Percentiles rank a stretch among this genome's conserved stretches.
Evolutionary conservation across 1,140 invertebrate species (phyloP).

Genomic region (Ceratina calcarata): DNA sequence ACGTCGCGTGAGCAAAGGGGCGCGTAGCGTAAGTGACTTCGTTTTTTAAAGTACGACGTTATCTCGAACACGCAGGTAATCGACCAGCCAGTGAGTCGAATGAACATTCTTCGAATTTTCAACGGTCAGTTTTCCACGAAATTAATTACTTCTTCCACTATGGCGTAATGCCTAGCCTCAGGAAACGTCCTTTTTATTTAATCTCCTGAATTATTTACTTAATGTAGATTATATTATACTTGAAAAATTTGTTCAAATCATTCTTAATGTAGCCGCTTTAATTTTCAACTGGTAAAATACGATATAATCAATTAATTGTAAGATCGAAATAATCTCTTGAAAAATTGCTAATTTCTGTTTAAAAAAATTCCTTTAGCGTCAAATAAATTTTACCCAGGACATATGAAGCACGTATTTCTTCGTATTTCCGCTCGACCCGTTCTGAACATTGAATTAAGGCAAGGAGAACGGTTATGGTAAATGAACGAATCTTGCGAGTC

Average conservation of each 20-base stretch:
- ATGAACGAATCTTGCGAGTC: slow-evolving; percentile 19
- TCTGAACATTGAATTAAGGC: not conserved
- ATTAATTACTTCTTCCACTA: slow-evolving; percentile 12
- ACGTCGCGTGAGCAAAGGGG: slow-evolving; percentile 26
- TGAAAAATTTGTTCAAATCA: no score
- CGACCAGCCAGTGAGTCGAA: not conserved
- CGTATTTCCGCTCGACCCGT: slow-evolving; percentile 43
- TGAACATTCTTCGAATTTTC: not conserved
- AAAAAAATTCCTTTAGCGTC: not conserved
- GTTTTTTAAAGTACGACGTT: slow-evolving; percentile 29
- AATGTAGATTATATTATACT: no score
- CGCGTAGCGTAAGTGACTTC: slow-evolving; percentile 35
- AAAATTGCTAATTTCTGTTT: no score
- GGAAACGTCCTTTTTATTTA: not conserved
- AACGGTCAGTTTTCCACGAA: not conserved
- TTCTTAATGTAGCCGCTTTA: no score
- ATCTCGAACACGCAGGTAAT: slow-evolving; percentile 41
- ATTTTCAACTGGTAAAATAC: no score
- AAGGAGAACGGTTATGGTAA: not conserved
- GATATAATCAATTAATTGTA: no score
- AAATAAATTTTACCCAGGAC: not conserved
- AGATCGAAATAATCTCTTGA: no score
- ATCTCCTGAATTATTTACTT: not conserved
- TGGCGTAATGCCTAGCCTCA: not conserved
- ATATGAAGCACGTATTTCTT: slow-evolving; percentile 38